Conservation (phyloP, 2,888 invertebrate species). For the Chaitophorus viminalis region DNA sequence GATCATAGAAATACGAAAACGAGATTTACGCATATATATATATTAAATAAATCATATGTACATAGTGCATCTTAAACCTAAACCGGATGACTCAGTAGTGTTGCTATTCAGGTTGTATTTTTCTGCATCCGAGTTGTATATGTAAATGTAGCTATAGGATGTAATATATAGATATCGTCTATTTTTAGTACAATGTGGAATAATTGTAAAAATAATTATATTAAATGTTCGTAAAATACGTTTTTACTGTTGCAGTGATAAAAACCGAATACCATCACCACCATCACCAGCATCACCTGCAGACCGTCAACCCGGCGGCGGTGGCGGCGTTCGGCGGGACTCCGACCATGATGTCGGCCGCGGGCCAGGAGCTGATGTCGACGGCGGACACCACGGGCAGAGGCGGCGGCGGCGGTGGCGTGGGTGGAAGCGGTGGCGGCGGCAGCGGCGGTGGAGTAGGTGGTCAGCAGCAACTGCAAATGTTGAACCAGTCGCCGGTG, state of each 20-base stretch:
- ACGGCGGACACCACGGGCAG: not conserved
- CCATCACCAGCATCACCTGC: conserved; percentile 33
- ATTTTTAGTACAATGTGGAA: too few species aligned
- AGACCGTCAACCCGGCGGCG: conserved; percentile 9
- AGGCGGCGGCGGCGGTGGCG: conserved; percentile 3
- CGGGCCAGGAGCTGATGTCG: conserved; percentile 21
- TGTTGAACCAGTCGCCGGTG: conserved; percentile 9
- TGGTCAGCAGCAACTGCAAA: too few species aligned
- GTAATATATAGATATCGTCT: too few species aligned
- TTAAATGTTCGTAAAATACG: too few species aligned
- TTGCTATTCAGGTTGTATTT: too few species aligned
- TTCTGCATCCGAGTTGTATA: too few species aligned
- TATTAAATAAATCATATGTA: too few species aligned
- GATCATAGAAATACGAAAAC: not conserved
- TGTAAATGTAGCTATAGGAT: too few species aligned
- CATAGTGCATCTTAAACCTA: too few species aligned
- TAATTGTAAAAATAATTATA: too few species aligned
- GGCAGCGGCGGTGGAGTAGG: not conserved
- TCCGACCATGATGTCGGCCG: conserved; percentile 20
- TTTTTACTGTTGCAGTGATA: conserved; percentile 39
- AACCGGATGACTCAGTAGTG: too few species aligned
- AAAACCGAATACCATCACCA: conserved; percentile 55
- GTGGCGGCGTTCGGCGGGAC: conserved; percentile 40
- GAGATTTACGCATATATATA: too few species aligned
- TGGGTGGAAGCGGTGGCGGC: not conserved